Evolutionary conservation across 2,113 vertebrate genomes (phyloP).

Genomic region (Apeltes quadracus): DNA sequence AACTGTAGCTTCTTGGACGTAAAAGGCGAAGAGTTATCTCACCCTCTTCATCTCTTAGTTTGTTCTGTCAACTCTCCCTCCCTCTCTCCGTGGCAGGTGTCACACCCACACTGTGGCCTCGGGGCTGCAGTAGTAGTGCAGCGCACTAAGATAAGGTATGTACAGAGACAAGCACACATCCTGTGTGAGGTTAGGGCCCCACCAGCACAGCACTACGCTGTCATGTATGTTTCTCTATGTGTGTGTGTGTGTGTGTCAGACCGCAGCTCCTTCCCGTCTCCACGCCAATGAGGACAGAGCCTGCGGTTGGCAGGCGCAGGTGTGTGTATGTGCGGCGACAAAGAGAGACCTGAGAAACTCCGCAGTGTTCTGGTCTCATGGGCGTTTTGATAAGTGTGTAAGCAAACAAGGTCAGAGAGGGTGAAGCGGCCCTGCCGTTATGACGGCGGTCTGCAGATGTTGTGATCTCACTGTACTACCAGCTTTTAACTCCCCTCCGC

Average conservation of each 20-base stretch:
- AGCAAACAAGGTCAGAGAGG: conserved; percentile 63
- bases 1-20: conserved; percentile 20
- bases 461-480: conserved; percentile 53
- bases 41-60: conserved; percentile 47
- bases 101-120: conserved; percentile 77
- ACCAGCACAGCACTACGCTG: conserved; percentile 45
- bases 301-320: conserved; percentile 70
- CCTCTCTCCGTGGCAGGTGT: conserved; percentile 75
- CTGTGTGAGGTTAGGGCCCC: conserved; percentile 80
- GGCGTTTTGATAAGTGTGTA: conserved; percentile 67
- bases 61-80: conserved; percentile 29
- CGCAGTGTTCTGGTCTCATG: conserved; percentile 76
- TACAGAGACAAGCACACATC: conserved; percentile 77
- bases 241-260: conserved; percentile 47
- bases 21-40: conserved; percentile 48
- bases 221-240: conserved; percentile 44
- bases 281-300: conserved; percentile 73
- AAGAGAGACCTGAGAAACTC: conserved; percentile 79
- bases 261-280: conserved; percentile 71
- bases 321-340: conserved; percentile 57
- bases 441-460: conserved; percentile 69
- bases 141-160: conserved; percentile 76
- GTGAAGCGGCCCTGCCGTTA: conserved; percentile 72
- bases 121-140: conserved; percentile 72
- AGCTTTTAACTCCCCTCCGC: conserved; percentile 54